Percentiles rank a stretch among this genome's conserved stretches.
Conservation (phyloP, 1,140 invertebrate species). For the Zaprionus africanus region DNA sequence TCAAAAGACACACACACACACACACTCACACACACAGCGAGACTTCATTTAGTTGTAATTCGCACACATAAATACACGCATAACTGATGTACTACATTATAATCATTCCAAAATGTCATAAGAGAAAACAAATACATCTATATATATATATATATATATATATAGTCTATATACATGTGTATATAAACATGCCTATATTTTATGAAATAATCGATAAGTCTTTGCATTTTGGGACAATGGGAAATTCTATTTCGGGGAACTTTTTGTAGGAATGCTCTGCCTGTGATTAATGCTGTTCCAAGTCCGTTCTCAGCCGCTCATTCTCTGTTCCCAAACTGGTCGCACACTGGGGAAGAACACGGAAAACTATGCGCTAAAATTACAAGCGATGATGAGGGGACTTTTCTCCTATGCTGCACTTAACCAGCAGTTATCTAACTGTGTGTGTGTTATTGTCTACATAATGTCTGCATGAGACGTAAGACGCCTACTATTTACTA, state of each 20-base stretch:
- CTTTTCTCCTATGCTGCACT: background rate
- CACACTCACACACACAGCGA: conserved; percentile 24
- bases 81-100: conserved; percentile 69
- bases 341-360: background rate
- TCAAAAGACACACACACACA: conserved; percentile 24
- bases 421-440: background rate
- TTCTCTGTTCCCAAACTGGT: background rate
- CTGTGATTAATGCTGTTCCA: background rate
- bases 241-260: background rate
- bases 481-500: background rate
- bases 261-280: background rate
- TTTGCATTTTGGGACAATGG: background rate
- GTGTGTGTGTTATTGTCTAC: background rate
- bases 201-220: conserved; percentile 42
- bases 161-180: conserved; percentile 32
- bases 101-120: conserved; percentile 80
- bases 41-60: conserved; percentile 37
- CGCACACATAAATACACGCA: conserved; percentile 27
- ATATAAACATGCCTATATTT: conserved; percentile 45
- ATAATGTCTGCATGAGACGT: background rate
- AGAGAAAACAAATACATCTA: conserved; percentile 44
- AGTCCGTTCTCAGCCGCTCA: background rate
- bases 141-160: conserved; percentile 42
- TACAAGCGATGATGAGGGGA: background rate
- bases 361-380: background rate